These are phyloP conservation scores for Ochropacha duplaris DNA, from an alignment of 2,888 invertebrate genomes.

Conservation along the genomic window DNA sequence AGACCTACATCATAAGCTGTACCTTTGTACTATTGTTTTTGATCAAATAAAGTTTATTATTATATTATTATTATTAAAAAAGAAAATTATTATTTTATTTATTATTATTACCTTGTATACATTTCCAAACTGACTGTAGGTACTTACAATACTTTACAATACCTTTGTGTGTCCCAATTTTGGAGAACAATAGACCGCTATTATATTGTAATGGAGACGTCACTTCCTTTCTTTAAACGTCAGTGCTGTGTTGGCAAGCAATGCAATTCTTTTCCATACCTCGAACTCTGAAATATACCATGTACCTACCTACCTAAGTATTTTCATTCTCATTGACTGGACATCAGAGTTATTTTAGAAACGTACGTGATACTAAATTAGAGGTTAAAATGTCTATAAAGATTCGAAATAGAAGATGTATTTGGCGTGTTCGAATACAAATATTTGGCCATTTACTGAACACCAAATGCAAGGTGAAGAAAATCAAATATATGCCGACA, in stretches of 20 bases:
- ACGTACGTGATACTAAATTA: slow-evolving; percentile 4
- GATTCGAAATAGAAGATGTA: neutral
- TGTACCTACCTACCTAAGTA: neutral
- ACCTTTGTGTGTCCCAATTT: slow-evolving; percentile 6
- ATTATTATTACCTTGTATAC: neutral
- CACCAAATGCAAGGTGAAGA: neutral
- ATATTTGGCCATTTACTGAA: neutral
- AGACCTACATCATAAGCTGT: no score
- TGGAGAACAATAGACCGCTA: slow-evolving; percentile 19
- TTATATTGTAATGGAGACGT: slow-evolving; percentile 13
- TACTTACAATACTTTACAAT: no score
- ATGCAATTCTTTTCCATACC: slow-evolving; percentile 6
- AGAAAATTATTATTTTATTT: no score
- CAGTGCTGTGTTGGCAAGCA: slow-evolving; percentile 6
- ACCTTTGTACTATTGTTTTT: no score
- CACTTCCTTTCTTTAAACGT: slow-evolving; percentile 11
- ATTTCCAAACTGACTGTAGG: neutral
- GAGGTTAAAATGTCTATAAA: neutral
- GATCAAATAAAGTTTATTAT: no score
- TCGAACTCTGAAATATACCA: slow-evolving; percentile 3
- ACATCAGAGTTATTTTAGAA: slow-evolving; percentile 6
- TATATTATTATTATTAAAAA: no score
- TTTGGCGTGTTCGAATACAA: neutral
- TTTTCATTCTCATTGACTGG: slow-evolving; percentile 6
- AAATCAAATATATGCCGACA: neutral